Conservation (phyloP, 2,113 vertebrate species). For the Nanorana parkeri region DNA sequence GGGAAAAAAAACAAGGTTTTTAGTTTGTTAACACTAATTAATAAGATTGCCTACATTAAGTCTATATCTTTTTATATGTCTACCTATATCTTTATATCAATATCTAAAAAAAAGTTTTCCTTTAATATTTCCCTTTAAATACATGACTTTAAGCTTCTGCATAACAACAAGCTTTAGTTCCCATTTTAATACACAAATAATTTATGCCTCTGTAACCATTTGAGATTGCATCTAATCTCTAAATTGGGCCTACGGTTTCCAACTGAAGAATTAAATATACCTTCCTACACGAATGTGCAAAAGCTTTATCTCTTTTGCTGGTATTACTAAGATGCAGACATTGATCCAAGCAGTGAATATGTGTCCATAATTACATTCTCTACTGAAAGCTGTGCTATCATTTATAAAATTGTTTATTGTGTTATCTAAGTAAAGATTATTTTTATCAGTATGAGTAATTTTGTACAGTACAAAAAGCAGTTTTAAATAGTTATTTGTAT, state of each 20-base stretch:
- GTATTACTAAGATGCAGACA: conserved; percentile 16
- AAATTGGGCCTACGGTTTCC: conserved; percentile 42
- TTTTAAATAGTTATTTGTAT: background rate
- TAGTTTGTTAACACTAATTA: no score
- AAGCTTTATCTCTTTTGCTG: conserved; percentile 40
- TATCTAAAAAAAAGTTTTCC: no score
- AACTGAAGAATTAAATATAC: conserved; percentile 38
- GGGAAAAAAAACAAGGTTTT: no score
- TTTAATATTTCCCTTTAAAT: background rate
- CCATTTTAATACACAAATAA: conserved; percentile 44
- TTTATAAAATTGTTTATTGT: conserved; percentile 23
- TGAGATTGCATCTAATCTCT: conserved; percentile 49
- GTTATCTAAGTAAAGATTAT: conserved; percentile 23
- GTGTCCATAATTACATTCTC: conserved; percentile 36
- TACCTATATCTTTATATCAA: no score
- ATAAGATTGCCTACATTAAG: no score
- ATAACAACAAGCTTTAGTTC: background rate
- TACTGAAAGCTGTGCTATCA: background rate
- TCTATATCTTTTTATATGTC: no score
- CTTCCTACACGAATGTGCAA: conserved; percentile 11
- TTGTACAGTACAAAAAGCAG: background rate
- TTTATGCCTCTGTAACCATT: conserved; percentile 27
- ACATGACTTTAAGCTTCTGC: background rate
- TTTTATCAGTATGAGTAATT: background rate
- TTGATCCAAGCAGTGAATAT: conserved; percentile 38